Conservation (phyloP, 2,888 invertebrate species). For the Parelbella ahira region DNA sequence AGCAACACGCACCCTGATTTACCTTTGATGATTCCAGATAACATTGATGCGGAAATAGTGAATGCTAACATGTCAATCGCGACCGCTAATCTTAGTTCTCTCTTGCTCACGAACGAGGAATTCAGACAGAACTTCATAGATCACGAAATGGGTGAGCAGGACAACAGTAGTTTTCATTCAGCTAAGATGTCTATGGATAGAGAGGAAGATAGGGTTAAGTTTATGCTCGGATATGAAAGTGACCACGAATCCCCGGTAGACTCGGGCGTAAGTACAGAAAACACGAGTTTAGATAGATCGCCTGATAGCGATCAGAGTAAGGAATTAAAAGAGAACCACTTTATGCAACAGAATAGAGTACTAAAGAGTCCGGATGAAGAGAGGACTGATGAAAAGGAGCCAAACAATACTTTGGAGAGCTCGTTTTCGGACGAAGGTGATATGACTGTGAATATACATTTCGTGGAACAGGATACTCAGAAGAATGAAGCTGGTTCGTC, state of each 20-base stretch:
- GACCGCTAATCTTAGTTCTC: constrained; percentile 81
- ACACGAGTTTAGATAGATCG: constrained; percentile 84
- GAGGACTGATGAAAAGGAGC: constrained; percentile 38
- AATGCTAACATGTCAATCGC: constrained; percentile 82
- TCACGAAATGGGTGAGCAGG: constrained; percentile 42
- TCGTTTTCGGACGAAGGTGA: constrained; percentile 55
- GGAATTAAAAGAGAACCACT: constrained; percentile 54
- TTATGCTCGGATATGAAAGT: constrained; percentile 73
- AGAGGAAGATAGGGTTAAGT: constrained; percentile 59
- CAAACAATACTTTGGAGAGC: constrained; percentile 50
- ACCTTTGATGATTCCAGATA: constrained; percentile 64
- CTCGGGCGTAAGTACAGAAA: constrained; percentile 87
- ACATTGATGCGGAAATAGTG: constrained; percentile 62
- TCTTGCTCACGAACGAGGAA: constrained; percentile 76
- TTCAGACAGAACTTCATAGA: constrained; percentile 54
- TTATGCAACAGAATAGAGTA: constrained; percentile 70
- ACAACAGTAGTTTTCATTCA: constrained; percentile 59
- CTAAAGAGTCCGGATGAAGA: constrained; percentile 52
- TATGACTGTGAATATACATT: constrained; percentile 61
- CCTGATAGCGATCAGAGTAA: constrained; percentile 79
- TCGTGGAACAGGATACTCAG: constrained; percentile 52
- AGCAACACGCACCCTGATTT: constrained; percentile 54
- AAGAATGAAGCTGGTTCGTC: constrained; percentile 68
- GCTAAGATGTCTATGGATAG: constrained; percentile 53
- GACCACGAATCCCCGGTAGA: constrained; percentile 77